A percentile compares a stretch with the other conserved stretches of the same genome.
Conservation (phyloP, 1,140 invertebrate species). For the Vanessa tameamea region DNA sequence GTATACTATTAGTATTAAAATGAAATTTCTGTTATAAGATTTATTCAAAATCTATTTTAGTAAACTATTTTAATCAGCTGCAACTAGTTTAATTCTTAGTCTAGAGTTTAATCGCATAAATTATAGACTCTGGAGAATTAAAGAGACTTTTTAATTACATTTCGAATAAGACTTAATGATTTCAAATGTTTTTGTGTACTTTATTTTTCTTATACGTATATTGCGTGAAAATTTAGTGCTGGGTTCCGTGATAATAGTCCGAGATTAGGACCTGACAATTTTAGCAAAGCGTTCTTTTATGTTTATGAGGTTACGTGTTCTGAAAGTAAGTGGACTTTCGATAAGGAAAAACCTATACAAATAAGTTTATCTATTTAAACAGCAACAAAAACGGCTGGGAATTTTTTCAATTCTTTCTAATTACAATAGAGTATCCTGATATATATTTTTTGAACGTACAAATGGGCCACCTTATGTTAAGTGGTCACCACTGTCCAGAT, state of each 20-base stretch:
- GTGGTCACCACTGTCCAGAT: too few species aligned
- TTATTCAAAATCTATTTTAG: too few species aligned
- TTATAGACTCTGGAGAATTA: background rate
- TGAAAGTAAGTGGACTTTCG: conserved; percentile 58
- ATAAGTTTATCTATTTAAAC: conserved; percentile 37
- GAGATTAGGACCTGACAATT: conserved; percentile 68
- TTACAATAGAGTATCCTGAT: conserved; percentile 6
- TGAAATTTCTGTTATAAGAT: too few species aligned
- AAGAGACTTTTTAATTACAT: conserved; percentile 22
- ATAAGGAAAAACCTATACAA: conserved; percentile 29
- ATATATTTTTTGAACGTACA: too few species aligned
- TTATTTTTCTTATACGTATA: conserved; percentile 46
- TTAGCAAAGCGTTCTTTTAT: conserved; percentile 67
- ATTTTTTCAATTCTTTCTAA: background rate
- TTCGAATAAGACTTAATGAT: conserved; percentile 24
- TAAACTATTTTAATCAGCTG: too few species aligned
- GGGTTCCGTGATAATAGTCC: conserved; percentile 56
- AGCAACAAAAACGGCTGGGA: conserved; percentile 20
- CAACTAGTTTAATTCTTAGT: too few species aligned
- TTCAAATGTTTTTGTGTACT: conserved; percentile 37
- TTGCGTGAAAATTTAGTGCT: conserved; percentile 51
- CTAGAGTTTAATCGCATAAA: background rate
- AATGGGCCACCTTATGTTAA: too few species aligned
- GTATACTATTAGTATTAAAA: too few species aligned
- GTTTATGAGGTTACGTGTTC: conserved; percentile 71